These are phyloP conservation scores for Okamejei kenojei DNA, from an alignment of 2,797 vertebrate genomes.

Conservation along the genomic window DNA sequence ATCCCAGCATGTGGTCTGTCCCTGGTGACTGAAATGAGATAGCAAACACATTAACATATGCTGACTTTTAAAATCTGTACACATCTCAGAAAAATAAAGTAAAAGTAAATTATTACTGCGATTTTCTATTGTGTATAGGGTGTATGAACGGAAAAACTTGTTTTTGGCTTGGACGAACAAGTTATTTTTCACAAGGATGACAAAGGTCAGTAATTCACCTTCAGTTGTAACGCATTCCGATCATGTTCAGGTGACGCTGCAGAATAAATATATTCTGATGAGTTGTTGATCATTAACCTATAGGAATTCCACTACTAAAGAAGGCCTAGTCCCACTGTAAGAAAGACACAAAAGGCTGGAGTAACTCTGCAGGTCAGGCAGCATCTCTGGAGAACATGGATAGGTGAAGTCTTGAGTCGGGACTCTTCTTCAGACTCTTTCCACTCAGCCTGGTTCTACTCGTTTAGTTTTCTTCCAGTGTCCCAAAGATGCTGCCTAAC, in stretches of 20 bases:
- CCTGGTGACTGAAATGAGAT: conserved; percentile 74
- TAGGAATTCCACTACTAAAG: neutral
- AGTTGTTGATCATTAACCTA: neutral
- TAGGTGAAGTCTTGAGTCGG: too few species aligned
- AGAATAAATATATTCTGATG: neutral
- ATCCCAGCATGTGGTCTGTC: conserved; percentile 97
- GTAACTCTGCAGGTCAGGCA: too few species aligned
- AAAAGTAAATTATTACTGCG: neutral
- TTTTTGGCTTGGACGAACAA: neutral
- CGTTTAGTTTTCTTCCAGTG: neutral
- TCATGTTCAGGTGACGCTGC: neutral
- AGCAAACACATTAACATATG: neutral
- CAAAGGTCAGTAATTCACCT: neutral
- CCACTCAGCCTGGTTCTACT: too few species aligned
- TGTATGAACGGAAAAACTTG: neutral
- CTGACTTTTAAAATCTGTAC: too few species aligned
- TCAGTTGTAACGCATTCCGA: neutral
- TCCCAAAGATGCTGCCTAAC: neutral
- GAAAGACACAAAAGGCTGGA: too few species aligned
- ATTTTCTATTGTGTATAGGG: neutral
- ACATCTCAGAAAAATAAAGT: neutral
- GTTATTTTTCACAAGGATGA: neutral
- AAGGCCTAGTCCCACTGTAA: neutral
- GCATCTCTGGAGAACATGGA: too few species aligned
- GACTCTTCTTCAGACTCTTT: too few species aligned